A percentile compares a stretch with the other conserved stretches of the same genome.
Evolutionary conservation across 2,113 vertebrate species (phyloP).

Genomic region (Octodon degus): DNA sequence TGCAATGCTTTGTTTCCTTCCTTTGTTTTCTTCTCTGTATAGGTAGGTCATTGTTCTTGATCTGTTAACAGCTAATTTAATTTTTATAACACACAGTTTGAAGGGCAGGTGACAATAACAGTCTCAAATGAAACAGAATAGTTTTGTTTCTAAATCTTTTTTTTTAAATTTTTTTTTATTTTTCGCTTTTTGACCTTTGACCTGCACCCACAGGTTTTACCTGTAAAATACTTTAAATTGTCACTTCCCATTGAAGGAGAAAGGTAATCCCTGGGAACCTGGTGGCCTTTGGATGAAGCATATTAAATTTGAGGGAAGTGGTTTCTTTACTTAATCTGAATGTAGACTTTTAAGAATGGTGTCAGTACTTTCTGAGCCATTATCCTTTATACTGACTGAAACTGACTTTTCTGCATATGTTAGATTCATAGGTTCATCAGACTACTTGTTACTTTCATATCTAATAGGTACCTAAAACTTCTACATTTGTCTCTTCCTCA

Average conservation of each 20-base stretch:
- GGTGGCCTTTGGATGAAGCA: not conserved
- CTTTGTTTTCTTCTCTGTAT: not conserved
- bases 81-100: not conserved
- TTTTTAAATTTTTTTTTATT: too few species aligned
- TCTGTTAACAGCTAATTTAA: not conserved
- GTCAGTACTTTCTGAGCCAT: not conserved
- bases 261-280: not conserved
- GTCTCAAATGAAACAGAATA: not conserved
- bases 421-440: not conserved
- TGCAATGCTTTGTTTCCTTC: not conserved
- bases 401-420: not conserved
- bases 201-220: not conserved
- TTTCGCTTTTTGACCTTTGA: not conserved
- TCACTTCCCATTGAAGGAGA: not conserved
- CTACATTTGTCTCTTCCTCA: not conserved
- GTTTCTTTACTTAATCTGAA: not conserved
- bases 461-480: not conserved
- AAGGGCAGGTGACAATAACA: not conserved
- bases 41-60: conserved; percentile 1
- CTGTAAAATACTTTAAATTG: not conserved
- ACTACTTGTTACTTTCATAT: not conserved
- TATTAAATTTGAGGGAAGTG: not conserved
- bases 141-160: not conserved
- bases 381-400: not conserved
- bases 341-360: not conserved